Percentiles rank a stretch among this genome's conserved stretches.
phyloP scores from a whole-genome alignment of 2,888 invertebrate genomes.

The Piscicola geometra region DNA sequence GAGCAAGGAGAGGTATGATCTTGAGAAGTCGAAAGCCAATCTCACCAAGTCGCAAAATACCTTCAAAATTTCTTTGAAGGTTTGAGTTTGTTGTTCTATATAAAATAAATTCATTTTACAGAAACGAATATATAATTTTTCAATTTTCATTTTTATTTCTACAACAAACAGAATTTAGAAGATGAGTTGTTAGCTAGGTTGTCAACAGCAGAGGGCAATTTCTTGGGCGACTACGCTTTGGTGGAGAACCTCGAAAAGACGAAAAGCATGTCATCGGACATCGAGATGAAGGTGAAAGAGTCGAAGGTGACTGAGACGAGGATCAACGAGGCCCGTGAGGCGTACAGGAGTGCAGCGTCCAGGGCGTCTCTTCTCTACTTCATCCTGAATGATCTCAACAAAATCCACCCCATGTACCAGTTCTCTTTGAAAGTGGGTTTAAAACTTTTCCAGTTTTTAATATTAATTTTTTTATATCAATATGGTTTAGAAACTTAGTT shows the following conservation, averaged over 20 bases:
- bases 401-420: slow-evolving; percentile 93
- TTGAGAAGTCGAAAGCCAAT: slow-evolving; percentile 89
- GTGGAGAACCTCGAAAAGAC: slow-evolving; percentile 94
- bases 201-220: slow-evolving; percentile 86
- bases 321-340: slow-evolving; percentile 87
- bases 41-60: slow-evolving; percentile 92
- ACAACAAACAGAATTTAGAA: slow-evolving; percentile 63
- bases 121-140: background rate
- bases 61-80: slow-evolving; percentile 88
- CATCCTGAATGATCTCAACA: slow-evolving; percentile 87
- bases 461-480: too few species aligned
- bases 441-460: background rate
- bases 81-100: too few species aligned
- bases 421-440: slow-evolving; percentile 79
- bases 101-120: too few species aligned
- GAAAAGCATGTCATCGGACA: slow-evolving; percentile 89
- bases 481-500: background rate
- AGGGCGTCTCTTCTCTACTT: slow-evolving; percentile 89
- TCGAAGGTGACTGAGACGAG: slow-evolving; percentile 84
- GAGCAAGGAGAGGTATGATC: slow-evolving; percentile 89
- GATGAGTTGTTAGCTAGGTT: slow-evolving; percentile 83
- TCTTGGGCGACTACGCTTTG: slow-evolving; percentile 85
- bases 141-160: background rate
- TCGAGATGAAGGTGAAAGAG: slow-evolving; percentile 77
- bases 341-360: slow-evolving; percentile 84